phyloP scores from a whole-genome alignment of 2,113 vertebrate genomes.

The Prolemur simus region DNA sequence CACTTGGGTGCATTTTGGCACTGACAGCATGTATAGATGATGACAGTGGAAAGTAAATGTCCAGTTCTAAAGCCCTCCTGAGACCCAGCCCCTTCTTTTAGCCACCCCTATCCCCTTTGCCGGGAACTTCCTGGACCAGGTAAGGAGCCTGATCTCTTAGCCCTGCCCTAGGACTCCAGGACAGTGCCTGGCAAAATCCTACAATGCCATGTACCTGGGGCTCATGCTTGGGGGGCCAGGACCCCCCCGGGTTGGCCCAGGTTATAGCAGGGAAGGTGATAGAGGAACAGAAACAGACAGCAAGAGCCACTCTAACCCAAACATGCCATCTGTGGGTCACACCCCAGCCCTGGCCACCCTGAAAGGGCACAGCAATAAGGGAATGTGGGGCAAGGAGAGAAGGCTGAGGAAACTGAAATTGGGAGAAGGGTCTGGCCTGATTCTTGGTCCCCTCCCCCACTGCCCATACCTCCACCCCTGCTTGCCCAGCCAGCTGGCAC shows the following conservation, averaged over 20 bases:
- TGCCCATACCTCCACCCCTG: conserved; percentile 11
- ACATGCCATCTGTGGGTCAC: not conserved
- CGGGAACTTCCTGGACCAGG: not conserved
- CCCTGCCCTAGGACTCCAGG: not conserved
- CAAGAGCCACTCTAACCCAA: not conserved
- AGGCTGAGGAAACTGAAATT: not conserved
- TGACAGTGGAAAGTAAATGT: not conserved
- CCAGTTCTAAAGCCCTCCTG: not conserved
- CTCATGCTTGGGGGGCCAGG: not conserved
- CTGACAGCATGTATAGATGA: not conserved
- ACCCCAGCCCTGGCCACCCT: not conserved
- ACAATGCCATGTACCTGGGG: not conserved
- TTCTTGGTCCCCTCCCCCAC: not conserved
- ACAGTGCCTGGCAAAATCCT: not conserved
- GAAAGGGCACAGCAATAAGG: not conserved
- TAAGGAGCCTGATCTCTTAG: not conserved
- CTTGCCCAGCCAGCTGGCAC: conserved; percentile 41
- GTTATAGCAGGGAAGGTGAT: not conserved
- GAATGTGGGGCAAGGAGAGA: not conserved
- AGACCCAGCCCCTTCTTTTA: not conserved
- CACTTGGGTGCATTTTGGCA: not conserved
- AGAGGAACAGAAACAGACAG: not conserved
- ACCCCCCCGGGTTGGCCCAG: not conserved
- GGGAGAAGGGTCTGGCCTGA: not conserved
- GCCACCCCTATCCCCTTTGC: not conserved